Conservation (phyloP, 2,113 vertebrate species). For the Bubo bubo region DNA sequence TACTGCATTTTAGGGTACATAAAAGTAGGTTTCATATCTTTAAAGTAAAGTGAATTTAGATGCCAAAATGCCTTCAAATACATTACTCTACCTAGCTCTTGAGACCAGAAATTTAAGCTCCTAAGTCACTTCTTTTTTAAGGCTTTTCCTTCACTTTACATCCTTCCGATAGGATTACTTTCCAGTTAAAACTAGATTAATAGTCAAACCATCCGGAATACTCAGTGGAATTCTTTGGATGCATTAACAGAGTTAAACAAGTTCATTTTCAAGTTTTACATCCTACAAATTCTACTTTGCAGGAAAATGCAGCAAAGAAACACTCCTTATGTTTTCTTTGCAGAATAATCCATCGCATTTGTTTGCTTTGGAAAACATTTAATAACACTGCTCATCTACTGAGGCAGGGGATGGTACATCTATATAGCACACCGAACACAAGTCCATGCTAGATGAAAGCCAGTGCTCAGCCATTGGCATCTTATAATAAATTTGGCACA, state of each 20-base stretch:
- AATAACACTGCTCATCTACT: not conserved
- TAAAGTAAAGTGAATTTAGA: not conserved
- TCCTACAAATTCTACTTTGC: not conserved
- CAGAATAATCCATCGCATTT: not conserved
- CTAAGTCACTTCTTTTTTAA: not conserved
- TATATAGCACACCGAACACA: fast-evolving
- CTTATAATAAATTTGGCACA: not conserved
- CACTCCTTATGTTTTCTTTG: not conserved
- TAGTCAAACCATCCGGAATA: not conserved
- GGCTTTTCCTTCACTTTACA: not conserved
- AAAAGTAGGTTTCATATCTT: not conserved
- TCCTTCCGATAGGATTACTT: not conserved
- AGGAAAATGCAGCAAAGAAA: not conserved
- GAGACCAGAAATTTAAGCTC: not conserved
- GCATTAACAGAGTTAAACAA: not conserved
- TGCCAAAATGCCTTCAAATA: not conserved
- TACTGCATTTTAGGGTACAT: not conserved
- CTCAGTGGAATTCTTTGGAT: not conserved
- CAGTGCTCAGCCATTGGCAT: not conserved
- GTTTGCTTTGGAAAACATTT: not conserved
- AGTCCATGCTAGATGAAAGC: not conserved
- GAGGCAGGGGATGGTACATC: not conserved
- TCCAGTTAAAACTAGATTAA: not conserved
- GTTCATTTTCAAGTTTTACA: not conserved
- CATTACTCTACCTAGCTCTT: not conserved